Evolutionary conservation across 2,888 invertebrate species (phyloP).

Genomic region (Meiosimyza decipiens): DNA sequence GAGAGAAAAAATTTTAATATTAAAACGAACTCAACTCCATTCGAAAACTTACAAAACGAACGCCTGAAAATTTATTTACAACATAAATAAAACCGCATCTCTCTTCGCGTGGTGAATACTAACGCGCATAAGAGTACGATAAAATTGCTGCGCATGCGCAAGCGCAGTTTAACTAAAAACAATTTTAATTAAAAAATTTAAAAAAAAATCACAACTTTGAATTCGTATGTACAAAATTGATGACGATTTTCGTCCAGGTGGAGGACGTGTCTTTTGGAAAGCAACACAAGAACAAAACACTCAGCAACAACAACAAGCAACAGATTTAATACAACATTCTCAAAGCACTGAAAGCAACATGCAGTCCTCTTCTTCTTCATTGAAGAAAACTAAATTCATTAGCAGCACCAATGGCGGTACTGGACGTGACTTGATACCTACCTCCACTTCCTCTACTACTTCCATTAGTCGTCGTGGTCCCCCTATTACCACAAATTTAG

Average conservation of each 20-base stretch:
- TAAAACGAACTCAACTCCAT: conserved; percentile 28
- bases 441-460: conserved; percentile 50
- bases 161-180: neutral
- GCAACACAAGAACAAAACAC: conserved; percentile 48
- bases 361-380: conserved; percentile 51
- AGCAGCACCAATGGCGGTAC: conserved; percentile 37
- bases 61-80: neutral
- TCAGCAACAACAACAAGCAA: conserved; percentile 33
- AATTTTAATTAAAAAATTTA: neutral
- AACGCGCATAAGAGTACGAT: neutral
- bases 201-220: neutral
- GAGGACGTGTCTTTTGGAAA: conserved; percentile 55
- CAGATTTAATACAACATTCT: conserved; percentile 32
- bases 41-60: conserved; percentile 16
- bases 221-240: conserved; percentile 56
- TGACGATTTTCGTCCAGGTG: conserved; percentile 54
- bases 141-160: conserved; percentile 16
- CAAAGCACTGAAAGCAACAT: conserved; percentile 19
- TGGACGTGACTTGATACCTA: conserved; percentile 22
- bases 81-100: conserved; percentile 6
- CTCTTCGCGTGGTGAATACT: conserved; percentile 2
- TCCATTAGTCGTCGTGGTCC: conserved; percentile 68
- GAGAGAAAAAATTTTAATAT: neutral
- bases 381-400: conserved; percentile 56
- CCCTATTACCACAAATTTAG: conserved; percentile 73